Conservation (phyloP, 2,113 vertebrate species). For the Anguilla rostrata region DNA sequence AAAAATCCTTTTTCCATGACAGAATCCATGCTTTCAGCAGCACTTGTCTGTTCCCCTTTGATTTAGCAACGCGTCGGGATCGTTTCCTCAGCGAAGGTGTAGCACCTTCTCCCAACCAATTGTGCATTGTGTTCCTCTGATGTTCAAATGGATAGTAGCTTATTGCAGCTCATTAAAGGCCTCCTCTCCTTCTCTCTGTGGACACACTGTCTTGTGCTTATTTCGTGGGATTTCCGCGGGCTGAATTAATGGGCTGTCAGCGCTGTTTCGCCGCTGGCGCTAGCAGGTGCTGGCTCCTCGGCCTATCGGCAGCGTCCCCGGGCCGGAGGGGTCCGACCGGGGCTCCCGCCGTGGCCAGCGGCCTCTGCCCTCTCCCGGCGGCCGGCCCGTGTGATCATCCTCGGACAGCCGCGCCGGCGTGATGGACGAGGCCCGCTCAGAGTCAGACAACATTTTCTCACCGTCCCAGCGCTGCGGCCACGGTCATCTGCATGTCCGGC, state of each 20-base stretch:
- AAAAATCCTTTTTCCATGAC: constrained; percentile 28
- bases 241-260: constrained; percentile 78
- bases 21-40: constrained; percentile 42
- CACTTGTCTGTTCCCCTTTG: constrained; percentile 42
- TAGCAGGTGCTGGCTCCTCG: constrained; percentile 61
- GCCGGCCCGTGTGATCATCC: constrained; percentile 46
- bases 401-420: constrained; percentile 65
- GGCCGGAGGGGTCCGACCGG: background rate
- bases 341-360: constrained; percentile 31
- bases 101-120: constrained; percentile 55
- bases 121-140: constrained; percentile 50
- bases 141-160: constrained; percentile 48
- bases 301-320: constrained; percentile 54
- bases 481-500: background rate
- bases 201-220: constrained; percentile 59
- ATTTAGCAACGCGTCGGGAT: constrained; percentile 49
- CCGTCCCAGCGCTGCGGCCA: constrained; percentile 65
- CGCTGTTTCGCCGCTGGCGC: constrained; percentile 63
- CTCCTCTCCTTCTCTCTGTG: constrained; percentile 36
- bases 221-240: constrained; percentile 61
- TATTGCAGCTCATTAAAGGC: constrained; percentile 53
- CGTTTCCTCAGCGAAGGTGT: constrained; percentile 44
- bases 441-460: constrained; percentile 80
- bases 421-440: constrained; percentile 71
- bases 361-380: constrained; percentile 46